These are phyloP conservation scores for Bombus consobrinus DNA, from an alignment of 1,140 invertebrate species.

Conservation along the genomic window DNA sequence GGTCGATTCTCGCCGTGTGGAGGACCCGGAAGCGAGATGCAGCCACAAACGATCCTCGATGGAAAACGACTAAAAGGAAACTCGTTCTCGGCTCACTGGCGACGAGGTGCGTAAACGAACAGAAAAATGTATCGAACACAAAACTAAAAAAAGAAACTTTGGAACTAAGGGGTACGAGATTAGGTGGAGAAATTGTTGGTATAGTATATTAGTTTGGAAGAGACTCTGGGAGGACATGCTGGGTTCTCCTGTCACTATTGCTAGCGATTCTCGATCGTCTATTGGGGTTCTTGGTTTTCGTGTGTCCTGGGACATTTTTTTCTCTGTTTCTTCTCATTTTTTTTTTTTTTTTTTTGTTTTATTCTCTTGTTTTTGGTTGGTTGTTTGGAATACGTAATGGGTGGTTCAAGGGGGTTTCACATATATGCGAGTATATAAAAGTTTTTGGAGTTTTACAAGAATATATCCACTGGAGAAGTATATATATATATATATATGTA, in stretches of 20 bases:
- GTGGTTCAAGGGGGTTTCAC: slow-evolving; percentile 25
- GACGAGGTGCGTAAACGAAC: slow-evolving; percentile 39
- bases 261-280: slow-evolving; percentile 78
- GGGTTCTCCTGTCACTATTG: slow-evolving; percentile 83
- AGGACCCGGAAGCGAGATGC: slow-evolving; percentile 54
- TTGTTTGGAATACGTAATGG: slow-evolving; percentile 15
- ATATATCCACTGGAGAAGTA: slow-evolving; percentile 65
- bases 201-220: slow-evolving; percentile 29
- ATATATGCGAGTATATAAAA: slow-evolving; percentile 66
- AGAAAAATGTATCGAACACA: slow-evolving; percentile 10
- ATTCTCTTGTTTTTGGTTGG: neutral
- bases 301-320: slow-evolving; percentile 60
- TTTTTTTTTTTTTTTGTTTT: neutral
- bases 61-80: slow-evolving; percentile 39
- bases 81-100: slow-evolving; percentile 46
- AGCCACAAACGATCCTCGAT: slow-evolving; percentile 58
- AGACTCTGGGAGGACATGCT: slow-evolving; percentile 74
- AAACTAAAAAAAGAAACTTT: slow-evolving; percentile 9
- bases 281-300: slow-evolving; percentile 45
- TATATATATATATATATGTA: slow-evolving; percentile 65
- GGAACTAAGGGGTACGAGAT: neutral
- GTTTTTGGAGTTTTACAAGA: slow-evolving; percentile 62
- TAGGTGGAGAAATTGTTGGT: neutral
- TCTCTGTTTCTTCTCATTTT: neutral
- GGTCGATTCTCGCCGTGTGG: slow-evolving; percentile 43